Evolutionary conservation across 2,113 vertebrate species (phyloP).

Genomic region (Otocyon megalotis): DNA sequence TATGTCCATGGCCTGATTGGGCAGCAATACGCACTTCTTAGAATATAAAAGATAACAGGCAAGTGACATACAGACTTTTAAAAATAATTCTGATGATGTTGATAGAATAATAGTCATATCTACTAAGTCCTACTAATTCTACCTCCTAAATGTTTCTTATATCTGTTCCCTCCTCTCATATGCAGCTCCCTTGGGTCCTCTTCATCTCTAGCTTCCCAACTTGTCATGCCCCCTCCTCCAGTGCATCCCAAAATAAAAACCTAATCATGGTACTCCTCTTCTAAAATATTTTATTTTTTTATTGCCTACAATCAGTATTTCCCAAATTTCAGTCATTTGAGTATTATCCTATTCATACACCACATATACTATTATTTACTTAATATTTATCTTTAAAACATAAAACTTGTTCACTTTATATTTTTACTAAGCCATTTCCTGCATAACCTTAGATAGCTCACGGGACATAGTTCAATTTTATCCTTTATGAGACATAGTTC

Average conservation of each 20-base stretch:
- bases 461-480: not conserved
- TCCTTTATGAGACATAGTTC: constrained; percentile 5
- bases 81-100: constrained; percentile 42
- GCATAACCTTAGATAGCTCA: not conserved
- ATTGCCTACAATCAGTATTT: not conserved
- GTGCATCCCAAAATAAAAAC: not conserved
- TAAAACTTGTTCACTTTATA: constrained; percentile 31
- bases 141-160: not conserved
- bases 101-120: constrained; percentile 53
- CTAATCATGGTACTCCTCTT: not conserved
- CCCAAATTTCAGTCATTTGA: constrained; percentile 14
- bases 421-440: constrained; percentile 23
- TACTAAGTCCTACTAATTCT: constrained; percentile 33
- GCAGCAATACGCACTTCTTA: not conserved
- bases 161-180: not conserved
- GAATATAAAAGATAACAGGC: constrained; percentile 23
- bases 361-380: not conserved
- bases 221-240: not conserved
- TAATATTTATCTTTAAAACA: constrained; percentile 53
- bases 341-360: not conserved
- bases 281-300: constrained; percentile 3
- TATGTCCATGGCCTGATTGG: not conserved
- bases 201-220: not conserved
- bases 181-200: not conserved
- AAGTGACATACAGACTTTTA: not conserved